Evolutionary conservation across 1,140 invertebrate genomes (phyloP), one percentile per base, ranked within the genome.

Genomic region (Leptopilina clavipes): DNA sequence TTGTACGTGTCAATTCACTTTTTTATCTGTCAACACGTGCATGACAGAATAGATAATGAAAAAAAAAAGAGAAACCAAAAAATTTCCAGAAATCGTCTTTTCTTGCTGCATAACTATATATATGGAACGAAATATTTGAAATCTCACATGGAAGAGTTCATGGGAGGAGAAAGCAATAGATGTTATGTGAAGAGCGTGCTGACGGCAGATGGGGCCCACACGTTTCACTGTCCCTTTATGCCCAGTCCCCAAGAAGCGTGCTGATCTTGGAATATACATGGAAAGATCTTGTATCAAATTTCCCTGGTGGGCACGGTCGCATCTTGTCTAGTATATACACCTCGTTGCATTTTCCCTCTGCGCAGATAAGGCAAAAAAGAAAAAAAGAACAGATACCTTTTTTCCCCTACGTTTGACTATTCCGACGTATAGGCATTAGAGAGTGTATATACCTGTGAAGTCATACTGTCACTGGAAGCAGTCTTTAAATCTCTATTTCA

Each of bases 281-380:
- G 81, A 84, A 84, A 88, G 83, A 85, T 75, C 81, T 86, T 79
- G 82, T 85, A 88, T 88, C 83, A 84, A 87, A 88, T 88, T 88
- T 88, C 86, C 85, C 86, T 83, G 84, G 84, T 82, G 86, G 81
- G 83, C 84, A 81, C 6, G 14, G 48, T 52, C 48, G 77, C 78
- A 80, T 74, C 74, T 77, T 77, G 82, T 72, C 78, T 76, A 81
- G 74, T 70, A 76, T 17, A 77, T 17, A 77, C 77, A 82, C 37
- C 37, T 79, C 76, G 77, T 77, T 80, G 75, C 74, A 70, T 80
- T 31, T 83, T 82, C 81, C 79, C 81, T 73, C 77, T 78, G 76
- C 74, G 79, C 79, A 79, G 79, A 84, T 81, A 83, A 83, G 81
- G 82, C 81, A 72, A 75, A 31, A 78, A 75, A 71, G 9, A n/a